phyloP scores from a whole-genome alignment of 2,113 vertebrate genomes.

The Hydropotes inermis region DNA sequence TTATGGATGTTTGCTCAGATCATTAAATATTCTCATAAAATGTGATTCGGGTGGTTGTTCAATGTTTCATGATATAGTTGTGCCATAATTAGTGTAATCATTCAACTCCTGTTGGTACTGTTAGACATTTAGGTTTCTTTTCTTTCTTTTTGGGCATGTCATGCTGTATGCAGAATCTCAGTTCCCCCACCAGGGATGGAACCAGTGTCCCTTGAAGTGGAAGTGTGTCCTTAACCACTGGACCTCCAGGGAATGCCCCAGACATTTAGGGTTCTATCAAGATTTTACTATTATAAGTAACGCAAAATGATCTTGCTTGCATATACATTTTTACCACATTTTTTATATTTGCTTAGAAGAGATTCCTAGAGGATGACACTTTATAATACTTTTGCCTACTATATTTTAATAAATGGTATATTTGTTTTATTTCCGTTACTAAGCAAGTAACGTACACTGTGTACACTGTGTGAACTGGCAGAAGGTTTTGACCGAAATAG shows the following conservation, averaged over 20 bases:
- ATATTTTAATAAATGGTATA: neutral
- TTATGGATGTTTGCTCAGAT: neutral
- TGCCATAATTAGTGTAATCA: neutral
- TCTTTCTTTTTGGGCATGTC: neutral
- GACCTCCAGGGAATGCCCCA: neutral
- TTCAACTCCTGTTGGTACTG: neutral
- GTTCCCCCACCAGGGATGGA: neutral
- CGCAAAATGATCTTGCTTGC: neutral
- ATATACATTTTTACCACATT: neutral
- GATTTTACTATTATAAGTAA: neutral
- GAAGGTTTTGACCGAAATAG: neutral
- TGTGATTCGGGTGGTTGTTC: neutral
- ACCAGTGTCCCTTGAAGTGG: neutral
- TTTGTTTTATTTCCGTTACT: neutral
- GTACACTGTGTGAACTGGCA: neutral
- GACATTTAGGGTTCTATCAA: neutral
- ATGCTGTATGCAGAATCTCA: neutral
- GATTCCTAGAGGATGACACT: neutral
- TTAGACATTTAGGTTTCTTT: neutral
- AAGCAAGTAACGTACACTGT: neutral
- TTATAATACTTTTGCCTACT: neutral
- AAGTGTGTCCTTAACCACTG: neutral
- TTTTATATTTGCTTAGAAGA: constrained; percentile 15
- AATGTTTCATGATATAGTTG: neutral
- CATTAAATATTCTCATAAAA: neutral